Conservation (phyloP, 2,797 vertebrate genomes). For the Cyclopterus lumpus region DNA sequence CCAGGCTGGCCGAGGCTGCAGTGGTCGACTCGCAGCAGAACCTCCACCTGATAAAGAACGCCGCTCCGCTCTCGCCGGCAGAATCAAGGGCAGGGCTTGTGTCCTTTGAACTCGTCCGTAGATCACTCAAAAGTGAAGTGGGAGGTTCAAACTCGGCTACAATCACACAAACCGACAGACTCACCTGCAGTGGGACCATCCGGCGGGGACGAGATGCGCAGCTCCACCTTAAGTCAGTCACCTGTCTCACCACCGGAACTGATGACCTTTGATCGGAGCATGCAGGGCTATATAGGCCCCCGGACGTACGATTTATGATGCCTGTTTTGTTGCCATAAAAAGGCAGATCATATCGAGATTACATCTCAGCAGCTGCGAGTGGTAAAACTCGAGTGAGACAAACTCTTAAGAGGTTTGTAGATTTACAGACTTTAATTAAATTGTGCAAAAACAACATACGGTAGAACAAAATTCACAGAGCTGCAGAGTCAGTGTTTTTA, state of each 20-base stretch:
- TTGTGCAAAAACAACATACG: neutral
- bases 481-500: conserved; percentile 3
- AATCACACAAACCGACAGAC: conserved; percentile 54
- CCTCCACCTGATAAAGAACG: conserved; percentile 71
- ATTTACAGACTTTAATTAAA: conserved; percentile 36
- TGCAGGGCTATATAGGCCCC: conserved; percentile 17
- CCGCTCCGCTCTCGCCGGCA: conserved; percentile 35
- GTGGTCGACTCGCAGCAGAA: conserved; percentile 63
- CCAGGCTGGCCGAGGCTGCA: conserved; percentile 61
- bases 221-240: conserved; percentile 63
- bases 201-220: neutral
- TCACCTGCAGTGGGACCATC: conserved; percentile 43
- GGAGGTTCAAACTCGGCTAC: conserved; percentile 45
- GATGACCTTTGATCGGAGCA: conserved; percentile 78
- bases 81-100: conserved; percentile 70
- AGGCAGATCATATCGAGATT: neutral
- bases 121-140: conserved; percentile 52
- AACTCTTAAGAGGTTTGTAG: neutral
- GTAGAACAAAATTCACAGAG: conserved; percentile 1
- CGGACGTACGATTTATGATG: conserved; percentile 37
- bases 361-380: neutral
- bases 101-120: conserved; percentile 77
- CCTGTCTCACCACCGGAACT: conserved; percentile 63
- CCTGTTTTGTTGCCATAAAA: conserved; percentile 34
- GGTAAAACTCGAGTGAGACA: neutral